These are phyloP conservation scores for Sinopyrophorus schimmeli DNA, from an alignment of 2,888 invertebrate genomes.

Conservation along the genomic window DNA sequence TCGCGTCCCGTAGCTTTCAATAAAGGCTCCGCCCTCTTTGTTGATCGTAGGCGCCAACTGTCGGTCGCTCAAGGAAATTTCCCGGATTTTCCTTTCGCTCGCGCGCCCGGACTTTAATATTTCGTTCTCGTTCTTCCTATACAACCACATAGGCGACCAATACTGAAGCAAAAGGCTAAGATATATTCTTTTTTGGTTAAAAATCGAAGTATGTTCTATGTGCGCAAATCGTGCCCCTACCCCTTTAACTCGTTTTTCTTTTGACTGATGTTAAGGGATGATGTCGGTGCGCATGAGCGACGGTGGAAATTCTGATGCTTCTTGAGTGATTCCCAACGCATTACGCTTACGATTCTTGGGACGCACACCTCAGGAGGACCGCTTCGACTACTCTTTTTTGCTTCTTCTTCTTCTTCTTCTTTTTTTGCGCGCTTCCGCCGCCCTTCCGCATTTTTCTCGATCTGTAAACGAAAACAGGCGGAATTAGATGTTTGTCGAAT, in stretches of 20 bases:
- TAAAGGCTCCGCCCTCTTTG: constrained; percentile 67
- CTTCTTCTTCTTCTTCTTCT: no score
- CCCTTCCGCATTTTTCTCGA: no score
- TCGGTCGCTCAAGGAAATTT: constrained; percentile 36
- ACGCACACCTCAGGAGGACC: constrained; percentile 17
- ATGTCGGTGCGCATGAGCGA: constrained; percentile 45
- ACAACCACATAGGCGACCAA: constrained; percentile 45
- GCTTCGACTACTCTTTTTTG: no score
- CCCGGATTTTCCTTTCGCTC: constrained; percentile 54
- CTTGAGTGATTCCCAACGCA: constrained; percentile 32
- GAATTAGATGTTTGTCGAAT: no score
- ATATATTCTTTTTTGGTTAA: constrained; percentile 56
- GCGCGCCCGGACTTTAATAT: constrained; percentile 46
- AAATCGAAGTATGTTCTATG: constrained; percentile 55
- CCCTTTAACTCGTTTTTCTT: constrained; percentile 49
- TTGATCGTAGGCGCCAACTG: constrained; percentile 54
- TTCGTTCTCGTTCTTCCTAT: constrained; percentile 34
- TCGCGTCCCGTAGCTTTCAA: constrained; percentile 54
- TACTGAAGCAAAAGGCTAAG: constrained; percentile 51
- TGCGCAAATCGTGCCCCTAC: constrained; percentile 48
- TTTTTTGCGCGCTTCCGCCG: no score
- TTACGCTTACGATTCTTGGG: constrained; percentile 25
- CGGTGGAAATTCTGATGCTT: constrained; percentile 31
- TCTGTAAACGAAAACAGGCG: no score
- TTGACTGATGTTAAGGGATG: constrained; percentile 49